phyloP scores from a whole-genome alignment of 2,797 vertebrate species.

The Nannoperca obscura region DNA sequence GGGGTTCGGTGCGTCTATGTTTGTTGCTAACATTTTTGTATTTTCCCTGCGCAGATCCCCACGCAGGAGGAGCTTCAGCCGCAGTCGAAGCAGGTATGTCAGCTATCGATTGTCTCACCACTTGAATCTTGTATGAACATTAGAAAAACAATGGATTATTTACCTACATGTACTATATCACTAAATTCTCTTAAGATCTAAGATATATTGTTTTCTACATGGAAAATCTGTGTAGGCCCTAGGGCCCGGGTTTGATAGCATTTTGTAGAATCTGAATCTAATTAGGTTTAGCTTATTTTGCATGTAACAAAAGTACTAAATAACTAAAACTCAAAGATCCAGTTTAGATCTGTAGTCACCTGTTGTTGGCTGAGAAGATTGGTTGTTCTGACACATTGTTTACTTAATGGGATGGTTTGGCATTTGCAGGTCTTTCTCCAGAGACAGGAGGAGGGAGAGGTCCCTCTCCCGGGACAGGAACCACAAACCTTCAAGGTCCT shows the following conservation, averaged over 20 bases:
- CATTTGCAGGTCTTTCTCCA: conserved; percentile 92
- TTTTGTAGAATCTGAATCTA: background rate
- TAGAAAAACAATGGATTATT: background rate
- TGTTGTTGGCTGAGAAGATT: background rate
- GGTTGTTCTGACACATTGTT: background rate
- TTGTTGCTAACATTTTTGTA: conserved; percentile 52
- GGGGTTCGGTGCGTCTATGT: conserved; percentile 4
- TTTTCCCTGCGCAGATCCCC: conserved; percentile 91
- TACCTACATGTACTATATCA: background rate
- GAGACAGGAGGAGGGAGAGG: conserved; percentile 97
- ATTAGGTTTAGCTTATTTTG: too few species aligned
- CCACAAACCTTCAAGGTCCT: conserved; percentile 97
- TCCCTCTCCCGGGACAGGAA: conserved; percentile 97
- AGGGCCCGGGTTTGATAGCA: background rate
- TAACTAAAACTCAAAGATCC: background rate
- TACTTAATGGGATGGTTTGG: conserved; percentile 9
- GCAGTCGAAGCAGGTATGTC: conserved; percentile 96
- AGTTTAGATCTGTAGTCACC: background rate
- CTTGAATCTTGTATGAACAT: background rate
- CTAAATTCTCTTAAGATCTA: background rate
- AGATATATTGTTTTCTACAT: background rate
- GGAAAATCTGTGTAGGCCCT: background rate
- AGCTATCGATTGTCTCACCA: background rate
- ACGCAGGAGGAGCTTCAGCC: conserved; percentile 96
- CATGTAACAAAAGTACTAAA: background rate